Percentiles rank a stretch among this genome's conserved stretches.
Evolutionary conservation across 1,140 invertebrate genomes (phyloP).

Genomic region (Linepithema humile): DNA sequence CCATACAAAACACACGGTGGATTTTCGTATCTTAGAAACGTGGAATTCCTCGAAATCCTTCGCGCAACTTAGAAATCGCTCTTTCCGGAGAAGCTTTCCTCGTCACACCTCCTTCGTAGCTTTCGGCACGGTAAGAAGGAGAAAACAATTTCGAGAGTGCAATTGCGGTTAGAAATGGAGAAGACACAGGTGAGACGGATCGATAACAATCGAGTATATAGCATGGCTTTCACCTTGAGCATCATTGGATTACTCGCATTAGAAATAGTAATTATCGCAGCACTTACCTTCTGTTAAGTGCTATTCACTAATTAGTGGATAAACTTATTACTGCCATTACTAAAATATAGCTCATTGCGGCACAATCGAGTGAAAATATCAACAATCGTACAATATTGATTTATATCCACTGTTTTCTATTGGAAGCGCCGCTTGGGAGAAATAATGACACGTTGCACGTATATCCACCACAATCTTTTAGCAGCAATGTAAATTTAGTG

Average conservation of each 20-base stretch:
- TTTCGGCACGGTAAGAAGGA: neutral
- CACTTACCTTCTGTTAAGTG: neutral
- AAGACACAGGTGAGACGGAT: neutral
- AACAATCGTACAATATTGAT: neutral
- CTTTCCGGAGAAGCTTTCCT: neutral
- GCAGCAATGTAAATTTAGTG: conserved; percentile 4
- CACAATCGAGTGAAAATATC: neutral
- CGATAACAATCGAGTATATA: neutral
- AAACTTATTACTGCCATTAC: neutral
- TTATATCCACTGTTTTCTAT: neutral
- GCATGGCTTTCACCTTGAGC: neutral
- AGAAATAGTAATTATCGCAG: neutral
- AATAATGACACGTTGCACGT: neutral
- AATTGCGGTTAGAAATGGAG: neutral
- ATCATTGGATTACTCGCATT: neutral
- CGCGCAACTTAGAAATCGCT: neutral
- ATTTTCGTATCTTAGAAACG: neutral
- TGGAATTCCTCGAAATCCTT: neutral
- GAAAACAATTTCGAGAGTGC: conserved; percentile 23
- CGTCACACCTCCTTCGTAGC: neutral
- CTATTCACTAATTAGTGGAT: neutral
- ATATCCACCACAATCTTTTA: neutral
- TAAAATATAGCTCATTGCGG: neutral
- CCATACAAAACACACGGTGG: neutral
- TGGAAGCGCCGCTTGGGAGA: neutral